These are phyloP conservation scores for Petrocephalus microphthalmus DNA, from an alignment of 2,113 vertebrate species.

Conservation along the genomic window DNA sequence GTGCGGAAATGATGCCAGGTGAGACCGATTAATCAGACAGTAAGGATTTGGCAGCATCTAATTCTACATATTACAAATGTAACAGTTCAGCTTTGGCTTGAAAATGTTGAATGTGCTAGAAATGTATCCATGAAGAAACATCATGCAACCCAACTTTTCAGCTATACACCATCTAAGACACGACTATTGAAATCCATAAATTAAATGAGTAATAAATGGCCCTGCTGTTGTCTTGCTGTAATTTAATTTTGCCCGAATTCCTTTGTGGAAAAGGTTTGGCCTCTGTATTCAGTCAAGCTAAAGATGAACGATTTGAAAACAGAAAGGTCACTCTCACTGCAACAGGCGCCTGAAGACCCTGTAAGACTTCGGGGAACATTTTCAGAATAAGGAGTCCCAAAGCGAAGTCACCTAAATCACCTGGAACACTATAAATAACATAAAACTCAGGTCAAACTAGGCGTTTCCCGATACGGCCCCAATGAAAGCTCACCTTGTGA, in stretches of 20 bases:
- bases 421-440: slow-evolving; percentile 47
- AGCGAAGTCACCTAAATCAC: slow-evolving; percentile 42
- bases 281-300: slow-evolving; percentile 24
- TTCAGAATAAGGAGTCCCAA: slow-evolving; percentile 32
- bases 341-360: slow-evolving; percentile 38
- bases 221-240: slow-evolving; percentile 10
- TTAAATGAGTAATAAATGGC: background rate
- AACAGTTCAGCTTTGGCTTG: background rate
- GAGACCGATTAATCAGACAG: background rate
- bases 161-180: slow-evolving; percentile 22
- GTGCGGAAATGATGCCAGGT: background rate
- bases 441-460: slow-evolving; percentile 39
- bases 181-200: no score
- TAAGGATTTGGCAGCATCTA: background rate
- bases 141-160: background rate
- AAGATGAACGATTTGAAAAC: slow-evolving; percentile 39
- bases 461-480: slow-evolving; percentile 38
- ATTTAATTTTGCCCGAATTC: slow-evolving; percentile 33
- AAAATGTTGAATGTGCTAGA: background rate
- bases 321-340: slow-evolving; percentile 42
- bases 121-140: background rate
- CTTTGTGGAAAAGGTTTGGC: slow-evolving; percentile 16
- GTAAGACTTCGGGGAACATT: slow-evolving; percentile 28
- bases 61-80: background rate
- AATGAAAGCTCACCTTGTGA: slow-evolving; percentile 14